These are phyloP conservation scores for Heliconius ismenius DNA, from an alignment of 2,888 invertebrate species.

Conservation along the genomic window DNA sequence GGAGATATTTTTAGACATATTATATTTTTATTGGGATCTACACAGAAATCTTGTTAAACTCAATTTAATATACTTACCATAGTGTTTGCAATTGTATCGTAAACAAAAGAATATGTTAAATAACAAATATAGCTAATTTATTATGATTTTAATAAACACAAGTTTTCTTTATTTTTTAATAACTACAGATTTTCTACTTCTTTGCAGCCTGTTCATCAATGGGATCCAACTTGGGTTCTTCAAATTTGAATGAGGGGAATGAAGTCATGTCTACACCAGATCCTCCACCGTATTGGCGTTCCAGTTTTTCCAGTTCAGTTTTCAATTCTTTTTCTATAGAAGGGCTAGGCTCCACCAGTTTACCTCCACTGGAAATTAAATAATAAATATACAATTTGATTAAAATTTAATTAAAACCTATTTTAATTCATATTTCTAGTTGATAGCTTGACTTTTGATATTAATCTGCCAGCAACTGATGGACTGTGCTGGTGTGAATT, in stretches of 20 bases:
- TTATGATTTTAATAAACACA: constrained; percentile 22
- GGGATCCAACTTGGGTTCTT: constrained; percentile 86
- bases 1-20: too few species aligned
- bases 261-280: constrained; percentile 91
- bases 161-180: constrained; percentile 7
- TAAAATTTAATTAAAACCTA: neutral
- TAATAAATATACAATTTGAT: constrained; percentile 8
- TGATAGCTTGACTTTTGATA: too few species aligned
- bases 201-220: constrained; percentile 78
- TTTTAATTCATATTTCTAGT: too few species aligned
- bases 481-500: too few species aligned
- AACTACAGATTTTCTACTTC: constrained; percentile 21
- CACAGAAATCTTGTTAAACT: too few species aligned
- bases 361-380: constrained; percentile 84
- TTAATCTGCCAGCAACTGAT: too few species aligned
- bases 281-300: constrained; percentile 89
- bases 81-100: neutral
- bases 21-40: too few species aligned
- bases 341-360: constrained; percentile 91
- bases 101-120: neutral
- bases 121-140: constrained; percentile 19
- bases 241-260: constrained; percentile 93
- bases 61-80: neutral
- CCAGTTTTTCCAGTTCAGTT: constrained; percentile 90
- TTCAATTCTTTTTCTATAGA: constrained; percentile 88